Evolutionary conservation across 2,888 invertebrate genomes (phyloP).

Genomic region (Seira sanloemensis): DNA sequence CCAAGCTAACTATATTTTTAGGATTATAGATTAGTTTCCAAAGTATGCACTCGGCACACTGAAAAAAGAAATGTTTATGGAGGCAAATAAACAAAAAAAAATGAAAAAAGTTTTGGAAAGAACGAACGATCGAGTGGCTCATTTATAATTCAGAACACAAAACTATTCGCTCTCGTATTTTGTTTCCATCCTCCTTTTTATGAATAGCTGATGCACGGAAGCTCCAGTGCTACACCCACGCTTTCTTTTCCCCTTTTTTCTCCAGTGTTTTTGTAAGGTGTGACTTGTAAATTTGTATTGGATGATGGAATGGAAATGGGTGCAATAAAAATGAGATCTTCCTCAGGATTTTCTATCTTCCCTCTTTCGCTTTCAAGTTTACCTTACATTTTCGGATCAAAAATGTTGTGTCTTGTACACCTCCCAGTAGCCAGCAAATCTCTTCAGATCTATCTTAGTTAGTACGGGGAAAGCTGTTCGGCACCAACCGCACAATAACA

Average conservation of each 20-base stretch:
- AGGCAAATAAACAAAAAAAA: constrained; percentile 31
- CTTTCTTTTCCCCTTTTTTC: constrained; percentile 14
- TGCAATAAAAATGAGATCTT: neutral
- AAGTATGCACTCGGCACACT: constrained; percentile 13
- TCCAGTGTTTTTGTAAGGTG: neutral
- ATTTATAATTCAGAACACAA: constrained; percentile 51
- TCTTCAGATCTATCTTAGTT: constrained; percentile 43
- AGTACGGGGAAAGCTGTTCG: constrained; percentile 40
- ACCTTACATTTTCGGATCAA: neutral
- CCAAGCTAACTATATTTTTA: too few species aligned
- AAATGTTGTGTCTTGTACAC: neutral
- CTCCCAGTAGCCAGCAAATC: neutral
- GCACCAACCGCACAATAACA: neutral
- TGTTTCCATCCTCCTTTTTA: constrained; percentile 9
- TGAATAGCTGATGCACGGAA: neutral
- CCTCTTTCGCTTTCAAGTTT: constrained; percentile 12
- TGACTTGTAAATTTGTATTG: neutral
- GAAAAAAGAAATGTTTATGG: constrained; percentile 36
- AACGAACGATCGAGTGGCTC: constrained; percentile 50
- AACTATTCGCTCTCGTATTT: neutral
- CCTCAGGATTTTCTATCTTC: constrained; percentile 10
- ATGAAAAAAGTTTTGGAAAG: constrained; percentile 25
- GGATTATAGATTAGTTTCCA: neutral
- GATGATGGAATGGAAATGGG: neutral
- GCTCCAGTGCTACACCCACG: constrained; percentile 19